Base-by-base conservation (phyloP, 1,140 invertebrate species). In the Drosophila asahinai region DNA sequence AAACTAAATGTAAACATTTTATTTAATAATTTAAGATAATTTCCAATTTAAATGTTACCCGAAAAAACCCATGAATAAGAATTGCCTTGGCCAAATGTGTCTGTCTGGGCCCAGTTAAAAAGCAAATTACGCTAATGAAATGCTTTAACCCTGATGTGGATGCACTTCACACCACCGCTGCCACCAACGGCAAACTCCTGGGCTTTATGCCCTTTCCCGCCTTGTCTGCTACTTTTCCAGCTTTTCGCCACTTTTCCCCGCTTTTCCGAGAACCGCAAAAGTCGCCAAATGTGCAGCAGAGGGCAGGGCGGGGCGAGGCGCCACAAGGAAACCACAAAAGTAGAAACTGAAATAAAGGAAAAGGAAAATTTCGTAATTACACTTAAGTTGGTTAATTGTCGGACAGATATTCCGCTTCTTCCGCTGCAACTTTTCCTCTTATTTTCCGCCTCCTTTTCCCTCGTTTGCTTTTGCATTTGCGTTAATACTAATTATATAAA, bases 371-470 rank as follows among this genome's bases (percentile, higher is more conserved):
- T 73, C 58, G 57, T 63, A 62, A 75, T 75, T 75, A 62, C 57
- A 55, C 58, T 48, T 63, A 75, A 75, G 68, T 62, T 75, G 57
- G 57, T 52, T 75, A 73, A 75, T 75, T 75, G 68, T 49, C 67
- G 48, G 57, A 66, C 66, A 66, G 66, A 68, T 68, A 68, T 68
- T 68, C 33, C 66, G 62, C 66, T 68, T 48, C 59, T 38, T 61
- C 66, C 27, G 54, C 17, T 51, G 64, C 59, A 66, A 67, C 42
- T 63, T 66, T 66, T 47, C 19, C 58, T 4, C 42, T 15, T 17
- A 42, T 42, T 63, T 48, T 63, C 30, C 22, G 30, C 42, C 30
- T 15, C 1, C 5, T n/a, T 61, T 47, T 17, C 15, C 3, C 17
- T 30, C 17, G 14, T 15, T 49, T 49, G 14, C 19, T n/a, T 63